A percentile compares a stretch with the other conserved stretches of the same genome.
These are phyloP conservation scores for Caenorhabditis sp. DNA, from an alignment of 2,888 invertebrate species.

Conservation along the genomic window DNA sequence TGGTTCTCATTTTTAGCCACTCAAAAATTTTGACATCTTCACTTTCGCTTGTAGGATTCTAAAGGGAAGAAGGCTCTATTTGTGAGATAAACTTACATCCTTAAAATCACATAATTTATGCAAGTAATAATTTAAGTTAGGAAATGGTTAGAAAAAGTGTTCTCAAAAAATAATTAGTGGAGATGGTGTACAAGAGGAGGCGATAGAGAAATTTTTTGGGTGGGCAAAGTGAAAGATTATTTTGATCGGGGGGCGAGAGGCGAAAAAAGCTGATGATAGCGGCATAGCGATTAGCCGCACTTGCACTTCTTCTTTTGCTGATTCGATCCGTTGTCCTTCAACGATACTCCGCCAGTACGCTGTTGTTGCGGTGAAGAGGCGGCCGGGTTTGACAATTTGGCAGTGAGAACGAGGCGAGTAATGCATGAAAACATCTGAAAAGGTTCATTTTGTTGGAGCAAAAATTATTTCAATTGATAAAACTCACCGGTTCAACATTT, in stretches of 20 bases:
- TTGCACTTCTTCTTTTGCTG: constrained; percentile 55
- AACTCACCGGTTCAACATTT: constrained; percentile 93
- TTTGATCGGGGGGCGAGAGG: not conserved
- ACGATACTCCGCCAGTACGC: constrained; percentile 32
- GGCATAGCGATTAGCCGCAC: constrained; percentile 30
- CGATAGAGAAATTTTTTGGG: not conserved
- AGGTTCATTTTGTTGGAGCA: not conserved
- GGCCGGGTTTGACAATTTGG: constrained; percentile 76
- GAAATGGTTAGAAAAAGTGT: not conserved
- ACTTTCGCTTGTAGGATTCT: too few relatives aligned
- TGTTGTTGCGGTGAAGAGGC: constrained; percentile 18
- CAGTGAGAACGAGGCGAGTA: constrained; percentile 83
- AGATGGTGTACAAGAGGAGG: not conserved
- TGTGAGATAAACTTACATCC: too few relatives aligned
- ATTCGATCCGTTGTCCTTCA: constrained; percentile 25
- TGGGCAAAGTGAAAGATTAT: not conserved
- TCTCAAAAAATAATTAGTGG: too few relatives aligned
- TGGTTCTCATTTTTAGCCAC: too few relatives aligned
- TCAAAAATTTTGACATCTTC: too few relatives aligned
- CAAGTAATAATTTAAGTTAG: too few relatives aligned
- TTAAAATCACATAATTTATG: too few relatives aligned
- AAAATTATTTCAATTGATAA: constrained; percentile 1
- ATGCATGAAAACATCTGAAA: constrained; percentile 80
- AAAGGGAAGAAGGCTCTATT: too few relatives aligned
- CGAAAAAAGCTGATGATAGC: not conserved